Evolutionary conservation across 2,888 invertebrate species (phyloP).

Genomic region (Tetramorium bicarinatum): DNA sequence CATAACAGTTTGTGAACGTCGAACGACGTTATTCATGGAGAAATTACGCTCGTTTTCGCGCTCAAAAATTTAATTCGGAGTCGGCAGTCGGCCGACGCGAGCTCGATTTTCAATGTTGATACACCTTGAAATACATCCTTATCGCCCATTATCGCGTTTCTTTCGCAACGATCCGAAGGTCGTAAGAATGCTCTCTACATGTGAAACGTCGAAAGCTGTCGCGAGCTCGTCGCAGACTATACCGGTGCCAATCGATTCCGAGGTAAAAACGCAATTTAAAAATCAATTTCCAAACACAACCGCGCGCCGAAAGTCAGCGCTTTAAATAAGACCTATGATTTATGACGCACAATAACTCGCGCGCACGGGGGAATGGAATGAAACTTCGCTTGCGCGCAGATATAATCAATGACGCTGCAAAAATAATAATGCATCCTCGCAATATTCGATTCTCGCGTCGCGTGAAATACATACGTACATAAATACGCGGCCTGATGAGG

Average conservation of each 20-base stretch:
- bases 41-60: conserved; percentile 11
- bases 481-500: background rate
- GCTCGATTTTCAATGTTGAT: background rate
- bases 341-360: conserved; percentile 42
- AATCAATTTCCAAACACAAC: conserved; percentile 42
- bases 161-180: background rate
- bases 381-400: conserved; percentile 17
- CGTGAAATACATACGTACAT: background rate
- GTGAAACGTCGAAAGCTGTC: background rate
- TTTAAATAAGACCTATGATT: conserved; percentile 54
- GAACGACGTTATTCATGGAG: background rate
- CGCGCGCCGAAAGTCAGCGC: conserved; percentile 32
- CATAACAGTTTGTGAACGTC: background rate
- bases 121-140: background rate
- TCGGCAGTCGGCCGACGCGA: background rate
- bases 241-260: background rate
- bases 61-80: background rate
- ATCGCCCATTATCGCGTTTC: conserved; percentile 1
- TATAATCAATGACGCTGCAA: conserved; percentile 54
- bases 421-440: conserved; percentile 47
- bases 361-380: background rate
- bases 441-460: conserved; percentile 38
- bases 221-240: background rate
- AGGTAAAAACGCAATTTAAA: conserved; percentile 46
- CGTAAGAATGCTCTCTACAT: background rate